Base-by-base conservation (phyloP, 23 tunicate species). In the Corella eumyota region DNA sequence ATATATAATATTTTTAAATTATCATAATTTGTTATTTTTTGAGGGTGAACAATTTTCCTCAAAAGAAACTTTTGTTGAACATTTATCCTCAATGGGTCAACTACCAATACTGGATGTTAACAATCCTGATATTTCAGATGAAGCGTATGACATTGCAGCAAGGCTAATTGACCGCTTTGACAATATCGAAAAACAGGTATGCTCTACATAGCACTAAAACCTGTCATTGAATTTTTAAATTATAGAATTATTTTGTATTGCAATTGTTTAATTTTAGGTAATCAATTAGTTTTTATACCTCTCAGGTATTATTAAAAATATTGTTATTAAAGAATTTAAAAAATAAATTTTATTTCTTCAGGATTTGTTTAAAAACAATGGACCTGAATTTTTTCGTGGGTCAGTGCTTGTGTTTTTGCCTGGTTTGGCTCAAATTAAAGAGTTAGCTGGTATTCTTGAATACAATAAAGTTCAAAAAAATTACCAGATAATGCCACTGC, bases 401-500 rank as follows among this genome's bases (percentile, higher is more conserved):
- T 71, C 96, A 1, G 88, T 88, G 6, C 72, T 88, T 21, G 96
- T 88, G 6, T 88, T 88, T 61, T 46, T 88, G 2, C 81, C 94
- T 22, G 96, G 96, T 25, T 24, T 88, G 1, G 73, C 44, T 49
- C 61, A 78, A 62, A 88, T 88, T 32, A 68, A 75, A 5, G 82
- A 73, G 38, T 55, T 93, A 61, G 98, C 78, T 33, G 63, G 61
- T 0, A 36, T 75, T 6, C 69, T 90, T 69, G 66, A 74, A 33
- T 45, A 58, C 68, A 30, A 56, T 6, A 47, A 44, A 46, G 79
- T 50, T 9, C 32, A 48, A 17, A 74, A 65, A 46, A 58, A 68
- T n/a, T 70, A 69, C 17, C 28, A 55, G 23, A 75, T 90, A 13
- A 69, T 90, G 4, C 84, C 91, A 6, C 75, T 90, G 25, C 91